Base-by-base conservation (phyloP, 2,113 vertebrate species). In the Misgurnus mizolepis region DNA sequence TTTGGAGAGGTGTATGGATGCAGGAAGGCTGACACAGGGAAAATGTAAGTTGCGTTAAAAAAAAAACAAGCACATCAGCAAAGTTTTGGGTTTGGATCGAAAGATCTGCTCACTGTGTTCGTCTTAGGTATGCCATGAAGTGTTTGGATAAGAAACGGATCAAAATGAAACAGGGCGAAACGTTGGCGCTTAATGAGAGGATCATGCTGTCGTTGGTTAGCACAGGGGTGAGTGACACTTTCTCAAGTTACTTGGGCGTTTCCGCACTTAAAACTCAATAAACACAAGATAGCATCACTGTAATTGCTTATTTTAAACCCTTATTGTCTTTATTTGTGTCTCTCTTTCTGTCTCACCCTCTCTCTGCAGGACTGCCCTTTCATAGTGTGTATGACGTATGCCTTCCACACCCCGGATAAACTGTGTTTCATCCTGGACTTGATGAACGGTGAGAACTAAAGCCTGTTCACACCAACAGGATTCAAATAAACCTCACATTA, bases 131-230 rank as follows among this genome's bases (percentile, higher is more conserved):
- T 78, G 98, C 98, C 76, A 99, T 99, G 98, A 99, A 99, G 86
- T 99, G 98, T 93, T 87, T 99, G 90, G 98, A 99, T 90, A 99
- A 99, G 91, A 99, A 99, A 89, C 93, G 98, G 87, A 97, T 99
- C 89, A 99, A 99, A 90, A 98, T 98, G 98, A 99, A 99, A 86
- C 98, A 99, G 90, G 98, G 98, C 4, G 98, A 99, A 89, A 99
- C 97, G 0, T 88, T 98, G 80, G 97, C 98, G 61, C 93, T 99
- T 86, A 99, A 99, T 11, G 98, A 99, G 87, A 94, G 98, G 85
- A 98, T 99, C 87, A 99, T 99, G 98, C 89, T 99, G 90, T 98
- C 98, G 0, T 91, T 99, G 69, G 97, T 99, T 92, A 99, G 97
- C 88, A 99, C 98, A 8, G 97, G 97, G 89, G 98, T 99, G 83